Evolutionary conservation across 2,888 invertebrate species (phyloP).

Genomic region (Aspidiotus rigidus): DNA sequence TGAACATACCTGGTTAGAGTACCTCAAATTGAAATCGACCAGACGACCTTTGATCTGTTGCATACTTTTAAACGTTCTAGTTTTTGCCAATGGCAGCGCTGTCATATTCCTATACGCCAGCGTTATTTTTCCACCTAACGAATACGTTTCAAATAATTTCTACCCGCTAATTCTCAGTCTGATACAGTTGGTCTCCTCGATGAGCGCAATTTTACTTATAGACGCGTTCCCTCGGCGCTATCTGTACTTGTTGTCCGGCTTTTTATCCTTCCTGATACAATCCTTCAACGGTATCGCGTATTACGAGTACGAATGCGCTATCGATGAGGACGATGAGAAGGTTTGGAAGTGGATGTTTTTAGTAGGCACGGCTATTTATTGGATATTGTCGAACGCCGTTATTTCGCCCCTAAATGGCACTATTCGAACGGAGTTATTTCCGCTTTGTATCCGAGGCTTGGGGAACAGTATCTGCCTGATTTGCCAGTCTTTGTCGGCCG

Average conservation of each 20-base stretch:
- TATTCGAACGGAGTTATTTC: slow-evolving; percentile 14
- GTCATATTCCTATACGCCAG: slow-evolving; percentile 14
- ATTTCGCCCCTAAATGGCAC: slow-evolving; percentile 14
- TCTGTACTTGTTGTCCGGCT: slow-evolving; percentile 1
- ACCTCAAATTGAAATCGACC: neutral
- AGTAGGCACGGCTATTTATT: neutral
- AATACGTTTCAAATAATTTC: slow-evolving; percentile 14
- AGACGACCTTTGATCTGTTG: neutral
- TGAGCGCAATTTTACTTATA: slow-evolving; percentile 12
- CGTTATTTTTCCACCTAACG: slow-evolving; percentile 13
- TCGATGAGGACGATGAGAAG: neutral
- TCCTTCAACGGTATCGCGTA: slow-evolving; percentile 13
- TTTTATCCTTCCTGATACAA: slow-evolving; percentile 13
- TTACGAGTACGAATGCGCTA: neutral
- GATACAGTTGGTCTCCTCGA: slow-evolving; percentile 9
- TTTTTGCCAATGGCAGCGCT: slow-evolving; percentile 7
- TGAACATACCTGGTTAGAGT: slow-evolving; percentile 2
- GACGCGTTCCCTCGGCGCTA: slow-evolving; percentile 10
- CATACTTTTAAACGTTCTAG: slow-evolving; percentile 9
- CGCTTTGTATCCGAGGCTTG: slow-evolving; percentile 15
- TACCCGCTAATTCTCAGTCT: slow-evolving; percentile 19
- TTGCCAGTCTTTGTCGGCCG: neutral
- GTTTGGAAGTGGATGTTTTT: slow-evolving; percentile 7
- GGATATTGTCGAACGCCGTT: slow-evolving; percentile 4
- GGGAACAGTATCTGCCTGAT: neutral